Percentiles rank a stretch among this genome's conserved stretches.
Evolutionary conservation across 1,140 invertebrate species (phyloP).

Genomic region (Orius insidiosus): DNA sequence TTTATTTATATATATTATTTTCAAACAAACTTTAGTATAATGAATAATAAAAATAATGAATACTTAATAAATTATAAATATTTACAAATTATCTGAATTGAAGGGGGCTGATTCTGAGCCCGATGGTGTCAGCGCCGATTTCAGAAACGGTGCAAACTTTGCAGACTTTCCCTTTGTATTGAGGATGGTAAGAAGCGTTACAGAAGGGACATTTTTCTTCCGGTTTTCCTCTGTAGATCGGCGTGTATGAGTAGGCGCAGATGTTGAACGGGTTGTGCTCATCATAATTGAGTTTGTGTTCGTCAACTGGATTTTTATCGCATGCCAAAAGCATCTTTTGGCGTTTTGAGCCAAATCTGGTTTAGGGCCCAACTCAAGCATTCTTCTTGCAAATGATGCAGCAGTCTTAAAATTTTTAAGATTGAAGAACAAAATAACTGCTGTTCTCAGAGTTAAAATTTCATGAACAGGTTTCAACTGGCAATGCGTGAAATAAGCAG

Average conservation of each 20-base stretch:
- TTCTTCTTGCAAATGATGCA: constrained; percentile 77
- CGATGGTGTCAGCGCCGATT: constrained; percentile 77
- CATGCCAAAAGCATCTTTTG: constrained; percentile 88
- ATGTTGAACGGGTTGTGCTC: constrained; percentile 96
- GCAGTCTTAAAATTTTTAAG: constrained; percentile 93
- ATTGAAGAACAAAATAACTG: constrained; percentile 97
- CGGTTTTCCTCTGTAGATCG: constrained; percentile 90
- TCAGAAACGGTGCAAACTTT: constrained; percentile 73
- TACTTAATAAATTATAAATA: too few relatives aligned
- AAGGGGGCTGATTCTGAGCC: constrained; percentile 32
- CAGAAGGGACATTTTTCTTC: constrained; percentile 90
- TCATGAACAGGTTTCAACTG: constrained; percentile 90
- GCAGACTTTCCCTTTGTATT: constrained; percentile 75
- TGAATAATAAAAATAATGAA: too few relatives aligned
- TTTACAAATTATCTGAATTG: constrained; percentile 17
- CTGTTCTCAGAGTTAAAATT: constrained; percentile 86
- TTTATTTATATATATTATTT: too few relatives aligned
- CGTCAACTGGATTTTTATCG: constrained; percentile 79
- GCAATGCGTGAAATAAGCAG: constrained; percentile 97
- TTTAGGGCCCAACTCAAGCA: constrained; percentile 85
- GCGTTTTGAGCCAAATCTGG: constrained; percentile 91
- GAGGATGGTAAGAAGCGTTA: constrained; percentile 70
- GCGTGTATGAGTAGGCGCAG: constrained; percentile 79
- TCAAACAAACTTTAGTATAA: too few relatives aligned
- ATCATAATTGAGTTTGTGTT: constrained; percentile 80